phyloP scores from a whole-genome alignment of 2,113 vertebrate genomes.

The Cacatua alba region DNA sequence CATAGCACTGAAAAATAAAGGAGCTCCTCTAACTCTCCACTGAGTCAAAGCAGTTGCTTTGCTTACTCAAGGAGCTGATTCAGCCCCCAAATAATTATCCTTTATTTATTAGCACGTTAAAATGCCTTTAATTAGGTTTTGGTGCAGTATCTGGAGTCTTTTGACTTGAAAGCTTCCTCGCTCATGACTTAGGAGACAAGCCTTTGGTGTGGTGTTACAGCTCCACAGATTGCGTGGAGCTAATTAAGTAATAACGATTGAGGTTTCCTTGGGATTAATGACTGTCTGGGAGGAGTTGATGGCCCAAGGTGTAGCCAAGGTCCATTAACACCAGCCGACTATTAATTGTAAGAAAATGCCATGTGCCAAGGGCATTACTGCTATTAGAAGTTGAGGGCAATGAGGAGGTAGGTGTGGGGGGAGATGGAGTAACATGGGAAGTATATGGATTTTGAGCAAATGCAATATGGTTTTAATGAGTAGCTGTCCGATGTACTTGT shows the following conservation, averaged over 20 bases:
- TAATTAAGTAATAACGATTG: constrained; percentile 62
- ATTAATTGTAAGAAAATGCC: constrained; percentile 70
- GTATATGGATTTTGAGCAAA: neutral
- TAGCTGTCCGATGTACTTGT: neutral
- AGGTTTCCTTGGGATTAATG: constrained; percentile 76
- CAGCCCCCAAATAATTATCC: neutral
- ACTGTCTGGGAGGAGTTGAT: constrained; percentile 76
- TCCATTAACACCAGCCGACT: constrained; percentile 69
- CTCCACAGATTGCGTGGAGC: constrained; percentile 31
- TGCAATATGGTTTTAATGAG: constrained; percentile 1
- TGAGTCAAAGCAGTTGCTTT: neutral
- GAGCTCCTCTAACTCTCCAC: neutral
- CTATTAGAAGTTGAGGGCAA: constrained; percentile 34
- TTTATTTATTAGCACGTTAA: neutral
- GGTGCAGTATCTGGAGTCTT: neutral
- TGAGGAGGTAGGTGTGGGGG: neutral
- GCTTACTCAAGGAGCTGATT: neutral
- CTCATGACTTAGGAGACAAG: neutral
- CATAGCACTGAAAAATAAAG: fast-evolving
- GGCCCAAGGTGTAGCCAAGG: constrained; percentile 70
- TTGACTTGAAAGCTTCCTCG: neutral
- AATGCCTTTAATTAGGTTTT: constrained; percentile 13
- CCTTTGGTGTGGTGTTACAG: constrained; percentile 35
- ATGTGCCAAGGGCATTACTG: constrained; percentile 41
- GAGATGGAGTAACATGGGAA: constrained; percentile 29